Evolutionary conservation across 2,888 invertebrate species (phyloP).

Genomic region (Eudemis profundana): DNA sequence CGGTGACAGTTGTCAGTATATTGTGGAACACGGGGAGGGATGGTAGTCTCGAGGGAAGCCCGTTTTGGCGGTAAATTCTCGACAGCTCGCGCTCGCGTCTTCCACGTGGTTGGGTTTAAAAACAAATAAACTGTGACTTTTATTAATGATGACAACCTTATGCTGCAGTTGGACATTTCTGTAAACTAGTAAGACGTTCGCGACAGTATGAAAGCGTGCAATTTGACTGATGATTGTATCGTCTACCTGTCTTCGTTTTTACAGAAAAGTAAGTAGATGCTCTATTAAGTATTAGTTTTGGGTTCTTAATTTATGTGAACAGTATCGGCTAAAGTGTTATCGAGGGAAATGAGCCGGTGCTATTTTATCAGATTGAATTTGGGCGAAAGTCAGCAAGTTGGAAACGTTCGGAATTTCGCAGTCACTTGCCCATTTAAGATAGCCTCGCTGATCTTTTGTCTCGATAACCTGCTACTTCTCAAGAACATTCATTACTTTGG

Average conservation of each 20-base stretch:
- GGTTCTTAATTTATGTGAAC: conserved; percentile 33
- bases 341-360: conserved; percentile 39
- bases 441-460: conserved; percentile 31
- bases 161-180: conserved; percentile 51
- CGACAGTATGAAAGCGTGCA: conserved; percentile 59
- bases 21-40: conserved; percentile 69
- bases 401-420: conserved; percentile 40
- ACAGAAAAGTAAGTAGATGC: conserved; percentile 71
- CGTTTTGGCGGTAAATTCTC: conserved; percentile 69
- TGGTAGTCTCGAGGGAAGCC: conserved; percentile 69
- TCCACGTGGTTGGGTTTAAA: conserved; percentile 64
- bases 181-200: conserved; percentile 54
- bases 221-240: conserved; percentile 74
- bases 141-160: conserved; percentile 21
- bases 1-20: conserved; percentile 78
- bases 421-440: conserved; percentile 38
- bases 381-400: conserved; percentile 43
- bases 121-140: conserved; percentile 54
- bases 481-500: conserved; percentile 22
- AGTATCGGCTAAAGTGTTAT: conserved; percentile 33
- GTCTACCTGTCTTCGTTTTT: conserved; percentile 66
- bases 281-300: conserved; percentile 37
- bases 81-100: conserved; percentile 70
- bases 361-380: conserved; percentile 44
- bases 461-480: conserved; percentile 36